Conservation (phyloP, 1,140 invertebrate species). For the Calosoma granatense region DNA sequence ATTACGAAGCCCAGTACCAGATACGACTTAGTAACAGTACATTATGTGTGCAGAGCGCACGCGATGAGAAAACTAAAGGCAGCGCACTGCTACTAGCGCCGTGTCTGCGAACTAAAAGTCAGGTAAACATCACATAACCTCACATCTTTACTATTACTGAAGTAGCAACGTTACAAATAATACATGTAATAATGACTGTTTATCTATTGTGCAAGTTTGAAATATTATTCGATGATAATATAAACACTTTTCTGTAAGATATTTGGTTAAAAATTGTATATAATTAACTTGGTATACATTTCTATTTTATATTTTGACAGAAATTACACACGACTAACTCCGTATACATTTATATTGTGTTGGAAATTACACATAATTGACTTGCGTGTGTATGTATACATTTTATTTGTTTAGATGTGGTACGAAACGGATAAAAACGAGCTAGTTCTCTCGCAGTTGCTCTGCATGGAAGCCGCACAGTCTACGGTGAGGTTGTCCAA, state of each 20-base stretch:
- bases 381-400: too few relatives aligned
- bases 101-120: constrained; percentile 58
- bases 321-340: too few relatives aligned
- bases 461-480: constrained; percentile 72
- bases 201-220: constrained; percentile 11
- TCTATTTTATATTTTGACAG: too few relatives aligned
- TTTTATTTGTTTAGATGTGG: constrained; percentile 66
- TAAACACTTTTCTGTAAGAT: too few relatives aligned
- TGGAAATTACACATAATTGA: too few relatives aligned
- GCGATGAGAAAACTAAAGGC: constrained; percentile 70
- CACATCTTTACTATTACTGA: too few relatives aligned
- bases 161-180: constrained; percentile 22
- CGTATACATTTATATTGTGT: too few relatives aligned
- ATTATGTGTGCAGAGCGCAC: constrained; percentile 68
- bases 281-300: too few relatives aligned
- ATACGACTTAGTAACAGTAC: constrained; percentile 58
- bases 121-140: constrained; percentile 50
- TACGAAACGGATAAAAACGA: constrained; percentile 78
- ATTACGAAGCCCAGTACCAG: constrained; percentile 63
- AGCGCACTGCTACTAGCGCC: constrained; percentile 55
- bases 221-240: too few relatives aligned
- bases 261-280: too few relatives aligned
- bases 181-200: background rate
- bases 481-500: constrained; percentile 64
- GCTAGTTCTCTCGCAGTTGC: constrained; percentile 69